These are phyloP conservation scores for Anticlea derivata DNA, from an alignment of 2,888 invertebrate genomes.

Conservation along the genomic window DNA sequence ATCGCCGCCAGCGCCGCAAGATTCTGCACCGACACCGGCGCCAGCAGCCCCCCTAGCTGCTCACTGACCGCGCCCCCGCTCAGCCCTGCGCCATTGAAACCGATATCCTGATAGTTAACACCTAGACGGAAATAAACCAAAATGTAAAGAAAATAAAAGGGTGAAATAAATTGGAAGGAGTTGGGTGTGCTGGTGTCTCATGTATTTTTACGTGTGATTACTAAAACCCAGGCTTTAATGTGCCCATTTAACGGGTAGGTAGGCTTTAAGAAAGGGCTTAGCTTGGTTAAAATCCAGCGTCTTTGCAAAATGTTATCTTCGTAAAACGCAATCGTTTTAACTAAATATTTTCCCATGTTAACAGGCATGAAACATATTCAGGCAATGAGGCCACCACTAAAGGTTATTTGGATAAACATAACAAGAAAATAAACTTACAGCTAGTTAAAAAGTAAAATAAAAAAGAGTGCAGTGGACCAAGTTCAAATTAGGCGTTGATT, in stretches of 20 bases:
- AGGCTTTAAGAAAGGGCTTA: too few species aligned
- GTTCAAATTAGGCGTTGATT: too few species aligned
- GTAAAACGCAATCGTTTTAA: neutral
- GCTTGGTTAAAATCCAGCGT: too few species aligned
- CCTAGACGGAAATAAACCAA: constrained; percentile 46
- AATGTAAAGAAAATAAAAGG: constrained; percentile 19
- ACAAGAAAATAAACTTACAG: neutral
- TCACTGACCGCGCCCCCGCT: constrained; percentile 80
- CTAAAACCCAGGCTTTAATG: too few species aligned
- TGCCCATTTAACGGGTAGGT: too few species aligned
- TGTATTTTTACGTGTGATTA: neutral
- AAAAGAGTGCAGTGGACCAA: too few species aligned
- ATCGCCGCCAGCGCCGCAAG: constrained; percentile 94
- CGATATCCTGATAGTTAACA: constrained; percentile 81
- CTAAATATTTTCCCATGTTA: too few species aligned
- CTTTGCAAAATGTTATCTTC: too few species aligned
- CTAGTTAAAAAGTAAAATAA: neutral
- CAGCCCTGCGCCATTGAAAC: constrained; percentile 81
- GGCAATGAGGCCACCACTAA: constrained; percentile 1
- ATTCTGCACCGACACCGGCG: constrained; percentile 95
- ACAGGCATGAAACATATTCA: too few species aligned
- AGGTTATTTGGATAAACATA: constrained; percentile 9
- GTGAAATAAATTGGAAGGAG: constrained; percentile 19
- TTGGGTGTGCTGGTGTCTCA: constrained; percentile 13
- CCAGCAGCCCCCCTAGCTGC: constrained; percentile 92